Conservation (phyloP, 2,113 vertebrate genomes). For the Lota lota region DNA sequence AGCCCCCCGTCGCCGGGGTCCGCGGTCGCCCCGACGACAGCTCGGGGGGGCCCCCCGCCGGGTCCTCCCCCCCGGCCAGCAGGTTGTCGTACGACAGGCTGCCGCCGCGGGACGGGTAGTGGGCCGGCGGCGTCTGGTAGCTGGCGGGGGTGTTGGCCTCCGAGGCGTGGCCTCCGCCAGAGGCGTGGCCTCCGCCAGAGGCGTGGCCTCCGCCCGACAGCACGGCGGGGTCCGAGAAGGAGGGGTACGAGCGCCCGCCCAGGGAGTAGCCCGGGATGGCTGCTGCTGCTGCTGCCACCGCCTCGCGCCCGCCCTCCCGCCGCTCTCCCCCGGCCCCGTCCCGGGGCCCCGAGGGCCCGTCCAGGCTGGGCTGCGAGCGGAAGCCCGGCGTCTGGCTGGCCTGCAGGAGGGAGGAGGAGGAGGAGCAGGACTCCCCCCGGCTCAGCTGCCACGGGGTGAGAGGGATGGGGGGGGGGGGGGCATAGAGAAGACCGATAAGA, state of each 20-base stretch:
- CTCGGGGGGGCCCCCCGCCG: constrained; percentile 61
- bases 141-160: constrained; percentile 77
- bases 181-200: no score
- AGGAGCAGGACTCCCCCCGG: constrained; percentile 82
- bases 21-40: constrained; percentile 49
- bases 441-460: constrained; percentile 74
- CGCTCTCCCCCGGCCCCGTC: constrained; percentile 32
- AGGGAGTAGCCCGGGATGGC: constrained; percentile 72
- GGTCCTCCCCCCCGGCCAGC: constrained; percentile 79
- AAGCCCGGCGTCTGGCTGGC: constrained; percentile 86
- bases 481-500: neutral
- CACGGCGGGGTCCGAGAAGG: constrained; percentile 82
- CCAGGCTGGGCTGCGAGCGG: constrained; percentile 92
- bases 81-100: constrained; percentile 91
- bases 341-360: constrained; percentile 67
- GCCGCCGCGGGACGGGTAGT: constrained; percentile 76
- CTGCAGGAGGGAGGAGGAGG: constrained; percentile 81
- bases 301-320: constrained; percentile 29
- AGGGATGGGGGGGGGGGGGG: constrained; percentile 8
- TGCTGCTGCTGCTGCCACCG: constrained; percentile 29
- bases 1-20: constrained; percentile 75
- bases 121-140: constrained; percentile 83
- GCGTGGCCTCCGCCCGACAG: constrained; percentile 58
- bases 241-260: constrained; percentile 74
- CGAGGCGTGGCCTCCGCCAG: constrained; percentile 80